Percentiles rank a stretch among this genome's conserved stretches.
These are phyloP conservation scores for Drosophila ustulata DNA, from an alignment of 2,888 invertebrate species.

Conservation along the genomic window DNA sequence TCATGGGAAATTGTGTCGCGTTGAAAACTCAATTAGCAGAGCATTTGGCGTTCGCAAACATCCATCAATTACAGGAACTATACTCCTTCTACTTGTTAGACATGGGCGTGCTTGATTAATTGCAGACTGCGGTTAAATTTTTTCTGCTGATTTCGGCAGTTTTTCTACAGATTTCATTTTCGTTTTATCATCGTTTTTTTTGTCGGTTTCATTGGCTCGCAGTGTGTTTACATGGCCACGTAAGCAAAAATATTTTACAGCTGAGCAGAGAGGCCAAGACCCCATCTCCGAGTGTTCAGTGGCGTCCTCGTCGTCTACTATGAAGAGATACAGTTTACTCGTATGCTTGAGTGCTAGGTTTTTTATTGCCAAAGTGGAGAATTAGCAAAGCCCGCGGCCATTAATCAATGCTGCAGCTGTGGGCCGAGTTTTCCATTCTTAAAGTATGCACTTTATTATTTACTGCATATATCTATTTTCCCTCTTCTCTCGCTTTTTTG, in stretches of 20 bases:
- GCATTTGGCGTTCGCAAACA: conserved; percentile 44
- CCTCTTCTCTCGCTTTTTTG: neutral
- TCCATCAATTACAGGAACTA: conserved; percentile 27
- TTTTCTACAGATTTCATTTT: conserved; percentile 41
- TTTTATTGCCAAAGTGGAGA: conserved; percentile 40
- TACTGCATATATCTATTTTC: conserved; percentile 50
- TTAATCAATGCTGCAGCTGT: conserved; percentile 61
- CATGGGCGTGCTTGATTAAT: conserved; percentile 70
- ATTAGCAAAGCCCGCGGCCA: conserved; percentile 54
- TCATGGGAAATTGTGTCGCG: neutral
- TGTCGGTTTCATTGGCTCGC: conserved; percentile 17
- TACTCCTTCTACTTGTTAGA: conserved; percentile 27
- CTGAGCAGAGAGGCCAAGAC: conserved; percentile 34
- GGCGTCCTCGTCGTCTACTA: neutral
- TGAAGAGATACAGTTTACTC: conserved; percentile 33
- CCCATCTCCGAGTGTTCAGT: neutral
- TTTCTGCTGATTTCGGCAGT: conserved; percentile 68
- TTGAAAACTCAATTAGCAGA: conserved; percentile 31
- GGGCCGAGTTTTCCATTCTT: conserved; percentile 32
- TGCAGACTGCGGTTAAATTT: conserved; percentile 67
- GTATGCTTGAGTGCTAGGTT: conserved; percentile 11
- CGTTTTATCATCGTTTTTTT: neutral
- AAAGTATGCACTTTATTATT: conserved; percentile 60
- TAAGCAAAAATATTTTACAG: conserved; percentile 66
- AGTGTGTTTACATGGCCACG: conserved; percentile 52